Evolutionary conservation across 37 sponge, comb jelly and placozoan species (phyloP).

Genomic region (Spongilla lacustris): DNA sequence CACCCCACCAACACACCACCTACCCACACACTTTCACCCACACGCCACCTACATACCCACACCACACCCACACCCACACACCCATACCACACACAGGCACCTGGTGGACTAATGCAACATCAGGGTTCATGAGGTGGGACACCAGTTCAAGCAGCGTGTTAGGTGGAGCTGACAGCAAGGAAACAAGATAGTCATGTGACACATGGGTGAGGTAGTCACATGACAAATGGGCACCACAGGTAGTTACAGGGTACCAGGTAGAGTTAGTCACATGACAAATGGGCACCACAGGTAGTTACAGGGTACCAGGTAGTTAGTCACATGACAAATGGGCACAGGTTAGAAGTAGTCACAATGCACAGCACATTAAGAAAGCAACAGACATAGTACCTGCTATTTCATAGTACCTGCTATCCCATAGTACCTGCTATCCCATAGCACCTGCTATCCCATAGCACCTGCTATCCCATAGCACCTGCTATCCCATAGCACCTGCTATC

Average conservation of each 20-base stretch:
- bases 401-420: no score
- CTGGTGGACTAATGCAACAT: slow-evolving; percentile 64
- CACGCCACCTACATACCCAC: no score
- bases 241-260: neutral
- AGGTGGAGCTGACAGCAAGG: slow-evolving; percentile 31
- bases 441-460: slow-evolving; percentile 31
- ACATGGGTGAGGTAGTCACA: neutral
- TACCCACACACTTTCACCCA: no score
- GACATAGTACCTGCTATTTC: neutral
- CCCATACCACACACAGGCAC: slow-evolving; percentile 4
- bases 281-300: neutral
- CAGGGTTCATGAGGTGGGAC: slow-evolving; percentile 3
- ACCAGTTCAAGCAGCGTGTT: slow-evolving; percentile 32
- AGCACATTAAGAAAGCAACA: neutral
- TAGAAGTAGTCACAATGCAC: neutral
- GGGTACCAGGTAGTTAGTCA: neutral
- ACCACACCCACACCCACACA: neutral
- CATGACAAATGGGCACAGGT: no score
- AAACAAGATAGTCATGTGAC: neutral
- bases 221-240: neutral
- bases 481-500: slow-evolving; percentile 35
- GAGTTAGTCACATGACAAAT: no score
- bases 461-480: slow-evolving; percentile 26
- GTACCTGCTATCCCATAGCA: slow-evolving; percentile 36
- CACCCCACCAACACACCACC: neutral